phyloP scores from a whole-genome alignment of 2,797 vertebrate species.

The Artibeus lituratus region DNA sequence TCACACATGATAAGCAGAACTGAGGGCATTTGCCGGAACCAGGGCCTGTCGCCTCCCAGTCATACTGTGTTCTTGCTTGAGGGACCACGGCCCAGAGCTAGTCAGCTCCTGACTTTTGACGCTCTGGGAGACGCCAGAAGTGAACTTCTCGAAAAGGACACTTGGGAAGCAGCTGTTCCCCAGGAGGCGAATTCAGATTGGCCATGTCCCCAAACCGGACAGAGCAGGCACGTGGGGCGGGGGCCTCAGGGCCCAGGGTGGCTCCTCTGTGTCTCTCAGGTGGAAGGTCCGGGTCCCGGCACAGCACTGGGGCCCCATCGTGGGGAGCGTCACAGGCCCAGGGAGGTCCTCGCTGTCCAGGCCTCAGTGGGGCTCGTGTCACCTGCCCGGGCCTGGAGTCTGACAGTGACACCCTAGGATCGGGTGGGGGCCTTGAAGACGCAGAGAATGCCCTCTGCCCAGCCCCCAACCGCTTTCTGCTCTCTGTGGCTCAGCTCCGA shows the following conservation, averaged over 20 bases:
- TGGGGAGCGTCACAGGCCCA: neutral
- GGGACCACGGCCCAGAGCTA: neutral
- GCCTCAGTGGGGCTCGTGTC: no score
- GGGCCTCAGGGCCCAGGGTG: neutral
- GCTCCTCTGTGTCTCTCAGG: neutral
- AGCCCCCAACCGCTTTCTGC: accelerated
- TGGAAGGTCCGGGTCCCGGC: neutral
- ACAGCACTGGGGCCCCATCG: neutral
- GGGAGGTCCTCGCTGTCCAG: neutral
- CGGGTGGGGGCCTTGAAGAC: accelerated
- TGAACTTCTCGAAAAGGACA: neutral
- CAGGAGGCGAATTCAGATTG: neutral
- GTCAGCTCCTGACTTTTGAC: neutral
- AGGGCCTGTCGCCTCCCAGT: neutral
- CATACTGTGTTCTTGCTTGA: accelerated
- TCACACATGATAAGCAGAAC: accelerated
- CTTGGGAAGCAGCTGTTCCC: neutral
- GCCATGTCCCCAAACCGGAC: neutral
- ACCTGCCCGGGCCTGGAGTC: neutral
- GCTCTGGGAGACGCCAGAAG: neutral
- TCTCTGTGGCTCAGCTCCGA: neutral
- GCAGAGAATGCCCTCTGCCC: accelerated
- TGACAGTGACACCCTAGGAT: accelerated
- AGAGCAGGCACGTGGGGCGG: neutral
- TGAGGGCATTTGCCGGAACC: accelerated